Evolutionary conservation across 2,888 invertebrate genomes (phyloP).

Genomic region (Girardia tigrina): DNA sequence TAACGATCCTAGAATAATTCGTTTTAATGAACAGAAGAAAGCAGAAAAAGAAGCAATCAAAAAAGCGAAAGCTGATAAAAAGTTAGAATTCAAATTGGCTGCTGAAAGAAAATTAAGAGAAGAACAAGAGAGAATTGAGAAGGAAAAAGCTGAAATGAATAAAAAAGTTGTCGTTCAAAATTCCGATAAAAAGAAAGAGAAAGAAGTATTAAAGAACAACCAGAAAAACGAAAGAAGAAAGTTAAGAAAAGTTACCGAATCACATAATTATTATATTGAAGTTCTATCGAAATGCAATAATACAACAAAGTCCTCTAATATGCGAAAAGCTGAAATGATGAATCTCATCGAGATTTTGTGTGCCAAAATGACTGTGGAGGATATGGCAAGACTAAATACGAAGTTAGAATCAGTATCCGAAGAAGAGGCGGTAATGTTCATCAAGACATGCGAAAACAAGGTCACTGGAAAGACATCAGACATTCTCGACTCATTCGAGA

Average conservation of each 20-base stretch:
- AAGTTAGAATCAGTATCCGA: neutral
- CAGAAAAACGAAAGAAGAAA: constrained; percentile 71
- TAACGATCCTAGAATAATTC: constrained; percentile 73
- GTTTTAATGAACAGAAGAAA: neutral
- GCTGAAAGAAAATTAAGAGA: neutral
- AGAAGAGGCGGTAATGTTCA: constrained; percentile 31
- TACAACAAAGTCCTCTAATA: neutral
- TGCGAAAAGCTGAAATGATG: neutral
- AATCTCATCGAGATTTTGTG: constrained; percentile 55
- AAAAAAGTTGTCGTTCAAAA: constrained; percentile 41
- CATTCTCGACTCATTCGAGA: neutral
- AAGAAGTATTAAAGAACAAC: constrained; percentile 62
- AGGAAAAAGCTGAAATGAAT: constrained; percentile 24
- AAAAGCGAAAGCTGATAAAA: constrained; percentile 61
- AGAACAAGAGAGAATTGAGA: constrained; percentile 8
- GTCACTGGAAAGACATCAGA: neutral
- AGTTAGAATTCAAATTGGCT: constrained; percentile 54
- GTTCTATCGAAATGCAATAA: constrained; percentile 51
- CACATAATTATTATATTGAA: constrained; percentile 70
- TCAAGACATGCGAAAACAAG: neutral
- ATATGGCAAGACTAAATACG: constrained; percentile 38
- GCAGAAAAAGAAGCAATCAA: constrained; percentile 55
- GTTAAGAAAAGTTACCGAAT: constrained; percentile 41
- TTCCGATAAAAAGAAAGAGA: constrained; percentile 59
- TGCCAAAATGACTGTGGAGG: constrained; percentile 48